phyloP scores from a whole-genome alignment of 2,888 invertebrate genomes.

The Pemphredon lugubris region DNA sequence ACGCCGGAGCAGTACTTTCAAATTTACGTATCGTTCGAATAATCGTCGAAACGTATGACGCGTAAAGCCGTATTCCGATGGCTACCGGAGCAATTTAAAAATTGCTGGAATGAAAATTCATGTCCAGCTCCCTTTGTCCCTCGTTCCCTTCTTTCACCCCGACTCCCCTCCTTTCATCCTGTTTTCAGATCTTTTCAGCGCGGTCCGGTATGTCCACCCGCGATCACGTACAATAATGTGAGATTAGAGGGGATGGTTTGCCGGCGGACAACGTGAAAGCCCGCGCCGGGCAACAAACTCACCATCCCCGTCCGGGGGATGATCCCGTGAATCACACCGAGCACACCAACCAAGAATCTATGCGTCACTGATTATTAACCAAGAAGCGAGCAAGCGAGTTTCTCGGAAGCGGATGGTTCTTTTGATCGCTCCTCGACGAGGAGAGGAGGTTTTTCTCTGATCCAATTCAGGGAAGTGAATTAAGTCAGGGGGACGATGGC shows the following conservation, averaged over 20 bases:
- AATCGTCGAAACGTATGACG: too few species aligned
- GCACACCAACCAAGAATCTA: slow-evolving; percentile 31
- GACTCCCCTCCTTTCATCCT: slow-evolving; percentile 28
- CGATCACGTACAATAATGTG: slow-evolving; percentile 36
- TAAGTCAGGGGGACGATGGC: slow-evolving; percentile 37
- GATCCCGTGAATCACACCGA: slow-evolving; percentile 52
- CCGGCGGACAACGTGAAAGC: background rate
- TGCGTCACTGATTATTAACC: slow-evolving; percentile 58
- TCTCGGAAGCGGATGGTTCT: slow-evolving; percentile 36
- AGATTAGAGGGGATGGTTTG: slow-evolving; percentile 9
- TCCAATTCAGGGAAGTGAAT: slow-evolving; percentile 52
- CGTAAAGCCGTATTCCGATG: too few species aligned
- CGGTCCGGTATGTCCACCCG: slow-evolving; percentile 27
- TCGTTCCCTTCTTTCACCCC: slow-evolving; percentile 11
- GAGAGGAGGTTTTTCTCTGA: slow-evolving; percentile 39
- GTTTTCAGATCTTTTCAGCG: slow-evolving; percentile 19
- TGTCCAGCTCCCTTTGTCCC: slow-evolving; percentile 23
- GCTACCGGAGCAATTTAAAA: too few species aligned
- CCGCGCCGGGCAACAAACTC: background rate
- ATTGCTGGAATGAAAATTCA: too few species aligned
- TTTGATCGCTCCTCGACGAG: slow-evolving; percentile 32
- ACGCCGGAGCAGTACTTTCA: too few species aligned
- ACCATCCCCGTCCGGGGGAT: slow-evolving; percentile 24
- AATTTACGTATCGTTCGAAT: too few species aligned
- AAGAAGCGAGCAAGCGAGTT: slow-evolving; percentile 23